Evolutionary conservation across 2,797 vertebrate species (phyloP), one percentile per base, ranked within the genome.

Genomic region (Enteromius argenteus): DNA sequence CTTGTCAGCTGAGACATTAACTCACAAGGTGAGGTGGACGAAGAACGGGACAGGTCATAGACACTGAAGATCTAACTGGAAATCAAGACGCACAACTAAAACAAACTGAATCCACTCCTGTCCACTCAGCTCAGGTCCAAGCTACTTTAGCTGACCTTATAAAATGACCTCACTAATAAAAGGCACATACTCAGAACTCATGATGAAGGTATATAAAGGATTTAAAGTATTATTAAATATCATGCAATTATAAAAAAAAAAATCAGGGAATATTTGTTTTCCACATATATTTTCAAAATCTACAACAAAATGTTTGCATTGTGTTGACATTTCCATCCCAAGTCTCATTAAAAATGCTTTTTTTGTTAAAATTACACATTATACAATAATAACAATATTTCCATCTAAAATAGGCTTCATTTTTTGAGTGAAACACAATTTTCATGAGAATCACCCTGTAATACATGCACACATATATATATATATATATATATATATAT

Each of bases 1-100:
- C 32, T 49, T 72, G 87, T 87, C 88, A 90, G 80, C 15, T 19
- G 11, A 69, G 83, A 66, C 77, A 88, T 75, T 74, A 86, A 84
- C 81, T 69, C 60, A 81, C 79, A 83, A 83, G 71, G 81, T 74
- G 85, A 87, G 69, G 75, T 44, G 64, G 68, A 85, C 39, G 35
- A 87, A 84, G 88, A 83, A 60, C 69, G 79, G 81, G 78, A 84
- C 83, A 84, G 80, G 80, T 84, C 80, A 69, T 39, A 2, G 74
- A 80, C 58, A 76, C 49, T 80, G 76, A 79, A 68, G 66, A 66
- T 84, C 39, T 66, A 51, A 74, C 49, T 79, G 58, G 77, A 88
- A 73, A 84, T 73, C 39, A 53, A 82, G 30, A 80, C 60, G 62
- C 80, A 79, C 79, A 72, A 85, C 80, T 84, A 80, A 77, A 86